Percentiles rank a stretch among this genome's conserved stretches.
Conservation (phyloP, 2,113 vertebrate genomes). For the Oenanthe oenanthe region DNA sequence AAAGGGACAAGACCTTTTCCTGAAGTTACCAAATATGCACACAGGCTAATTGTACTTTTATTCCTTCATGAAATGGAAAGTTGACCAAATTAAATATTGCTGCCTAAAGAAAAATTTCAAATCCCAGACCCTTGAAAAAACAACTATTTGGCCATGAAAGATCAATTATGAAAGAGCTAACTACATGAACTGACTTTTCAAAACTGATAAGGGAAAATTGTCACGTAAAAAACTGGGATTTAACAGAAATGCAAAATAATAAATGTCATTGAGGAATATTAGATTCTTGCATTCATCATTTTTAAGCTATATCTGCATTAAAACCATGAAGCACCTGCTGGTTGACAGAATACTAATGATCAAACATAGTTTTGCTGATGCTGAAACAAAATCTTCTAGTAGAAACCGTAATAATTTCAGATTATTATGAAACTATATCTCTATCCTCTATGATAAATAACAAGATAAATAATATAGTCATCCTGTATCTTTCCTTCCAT, state of each 20-base stretch:
- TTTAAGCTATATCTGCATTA: background rate
- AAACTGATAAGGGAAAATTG: background rate
- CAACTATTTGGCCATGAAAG: background rate
- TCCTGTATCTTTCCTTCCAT: background rate
- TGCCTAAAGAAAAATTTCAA: conserved; percentile 15
- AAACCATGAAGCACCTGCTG: background rate
- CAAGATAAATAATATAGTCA: background rate
- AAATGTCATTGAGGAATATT: background rate
- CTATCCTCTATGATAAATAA: background rate
- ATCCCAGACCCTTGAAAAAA: background rate
- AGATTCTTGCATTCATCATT: background rate
- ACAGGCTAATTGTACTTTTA: conserved; percentile 1
- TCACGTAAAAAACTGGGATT: background rate
- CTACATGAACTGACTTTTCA: background rate
- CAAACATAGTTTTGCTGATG: background rate
- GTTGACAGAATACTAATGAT: background rate
- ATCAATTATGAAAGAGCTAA: background rate
- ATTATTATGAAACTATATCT: background rate
- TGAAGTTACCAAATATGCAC: conserved; percentile 48
- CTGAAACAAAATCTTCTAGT: background rate
- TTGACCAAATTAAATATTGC: background rate
- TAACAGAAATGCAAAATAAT: background rate
- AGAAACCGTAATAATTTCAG: background rate
- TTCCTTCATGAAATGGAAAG: background rate
- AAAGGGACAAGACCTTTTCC: conserved; percentile 2